Conservation (phyloP, 1,140 invertebrate species). For the Papilio machaon region DNA sequence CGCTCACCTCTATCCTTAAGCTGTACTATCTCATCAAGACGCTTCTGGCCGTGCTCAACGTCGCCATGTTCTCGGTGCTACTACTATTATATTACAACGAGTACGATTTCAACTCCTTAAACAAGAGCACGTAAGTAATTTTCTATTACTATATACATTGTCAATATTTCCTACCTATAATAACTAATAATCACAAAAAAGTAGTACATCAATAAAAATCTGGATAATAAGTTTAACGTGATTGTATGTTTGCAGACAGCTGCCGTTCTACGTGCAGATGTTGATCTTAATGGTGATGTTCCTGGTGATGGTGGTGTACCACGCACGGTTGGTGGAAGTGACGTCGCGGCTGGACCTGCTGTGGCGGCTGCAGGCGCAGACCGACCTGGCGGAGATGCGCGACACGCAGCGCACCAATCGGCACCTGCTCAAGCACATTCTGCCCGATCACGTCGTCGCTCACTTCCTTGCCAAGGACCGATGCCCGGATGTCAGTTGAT, state of each 20-base stretch:
- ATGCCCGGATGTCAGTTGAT: slow-evolving; percentile 85
- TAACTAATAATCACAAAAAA: background rate
- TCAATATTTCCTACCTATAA: background rate
- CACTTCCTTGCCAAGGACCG: slow-evolving; percentile 91
- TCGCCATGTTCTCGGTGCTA: slow-evolving; percentile 75
- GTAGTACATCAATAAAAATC: background rate
- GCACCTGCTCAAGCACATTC: slow-evolving; percentile 94
- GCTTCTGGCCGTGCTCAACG: slow-evolving; percentile 89
- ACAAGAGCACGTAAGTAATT: slow-evolving; percentile 51
- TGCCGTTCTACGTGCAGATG: slow-evolving; percentile 89
- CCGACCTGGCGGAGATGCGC: slow-evolving; percentile 95
- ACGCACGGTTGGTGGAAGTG: slow-evolving; percentile 94
- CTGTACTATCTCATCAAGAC: slow-evolving; percentile 96
- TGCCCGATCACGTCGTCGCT: slow-evolving; percentile 98
- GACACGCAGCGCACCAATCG: slow-evolving; percentile 93
- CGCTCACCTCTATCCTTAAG: slow-evolving; percentile 95
- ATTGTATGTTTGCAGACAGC: slow-evolving; percentile 68
- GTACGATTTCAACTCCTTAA: slow-evolving; percentile 43
- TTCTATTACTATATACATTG: background rate
- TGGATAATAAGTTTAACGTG: background rate
- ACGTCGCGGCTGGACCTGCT: slow-evolving; percentile 96
- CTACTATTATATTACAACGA: slow-evolving; percentile 62
- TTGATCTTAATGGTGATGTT: slow-evolving; percentile 91
- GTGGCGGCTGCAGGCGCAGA: slow-evolving; percentile 96
- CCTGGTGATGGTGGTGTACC: slow-evolving; percentile 93